Percentiles rank a stretch among this genome's conserved stretches.
Conservation (phyloP, 2,888 invertebrate genomes). For the Amitus sp. region DNA sequence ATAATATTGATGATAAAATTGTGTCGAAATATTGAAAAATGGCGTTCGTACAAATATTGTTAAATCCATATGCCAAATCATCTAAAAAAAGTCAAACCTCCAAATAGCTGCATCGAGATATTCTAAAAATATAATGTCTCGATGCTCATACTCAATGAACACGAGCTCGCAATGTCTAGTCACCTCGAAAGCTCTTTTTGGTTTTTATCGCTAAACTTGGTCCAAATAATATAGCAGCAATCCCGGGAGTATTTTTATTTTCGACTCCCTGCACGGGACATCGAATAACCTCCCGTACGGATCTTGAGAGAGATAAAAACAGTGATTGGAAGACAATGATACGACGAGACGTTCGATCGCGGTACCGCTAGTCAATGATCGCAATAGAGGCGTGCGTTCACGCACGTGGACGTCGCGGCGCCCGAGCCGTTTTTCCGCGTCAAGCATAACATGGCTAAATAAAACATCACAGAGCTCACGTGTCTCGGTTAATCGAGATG, state of each 20-base stretch:
- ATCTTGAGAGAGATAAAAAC: constrained; percentile 25
- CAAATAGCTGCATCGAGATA: no score
- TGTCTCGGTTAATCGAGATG: constrained; percentile 15
- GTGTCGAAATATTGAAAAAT: no score
- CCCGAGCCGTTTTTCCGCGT: constrained; percentile 17
- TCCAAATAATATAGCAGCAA: no score
- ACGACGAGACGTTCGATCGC: constrained; percentile 31
- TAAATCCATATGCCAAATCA: no score
- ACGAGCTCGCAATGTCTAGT: no score
- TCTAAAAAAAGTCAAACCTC: no score
- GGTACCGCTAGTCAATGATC: constrained; percentile 40
- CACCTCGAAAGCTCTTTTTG: neutral
- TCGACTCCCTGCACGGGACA: constrained; percentile 42
- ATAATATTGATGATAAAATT: no score
- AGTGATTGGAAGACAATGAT: constrained; percentile 31
- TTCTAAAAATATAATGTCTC: no score
- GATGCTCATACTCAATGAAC: no score
- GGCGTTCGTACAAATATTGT: no score
- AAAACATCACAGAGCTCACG: constrained; percentile 24
- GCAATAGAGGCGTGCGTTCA: constrained; percentile 44
- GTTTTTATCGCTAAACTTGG: no score
- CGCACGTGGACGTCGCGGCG: constrained; percentile 34
- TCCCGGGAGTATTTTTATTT: no score
- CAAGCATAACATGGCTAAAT: constrained; percentile 29
- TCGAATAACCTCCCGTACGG: neutral